Conservation (phyloP, 2,113 vertebrate genomes). For the Hemibagrus wyckioides region DNA sequence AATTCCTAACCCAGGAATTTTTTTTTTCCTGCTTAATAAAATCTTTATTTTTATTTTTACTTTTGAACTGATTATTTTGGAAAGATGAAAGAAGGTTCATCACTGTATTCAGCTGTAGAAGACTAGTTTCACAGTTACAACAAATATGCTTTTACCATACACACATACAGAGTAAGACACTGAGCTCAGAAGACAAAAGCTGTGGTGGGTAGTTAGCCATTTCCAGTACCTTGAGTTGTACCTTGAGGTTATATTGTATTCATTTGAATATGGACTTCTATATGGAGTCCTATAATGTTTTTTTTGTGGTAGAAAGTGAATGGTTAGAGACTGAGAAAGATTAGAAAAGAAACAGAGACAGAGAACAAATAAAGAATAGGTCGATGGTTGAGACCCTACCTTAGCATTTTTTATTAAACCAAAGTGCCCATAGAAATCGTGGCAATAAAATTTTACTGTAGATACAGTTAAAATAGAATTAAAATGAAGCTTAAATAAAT, state of each 20-base stretch:
- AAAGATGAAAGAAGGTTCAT: slow-evolving; percentile 79
- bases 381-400: neutral
- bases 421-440: neutral
- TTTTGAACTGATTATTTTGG: slow-evolving; percentile 18
- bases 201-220: slow-evolving; percentile 69
- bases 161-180: slow-evolving; percentile 74
- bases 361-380: neutral
- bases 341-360: neutral
- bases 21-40: neutral
- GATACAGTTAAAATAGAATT: neutral
- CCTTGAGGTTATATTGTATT: neutral
- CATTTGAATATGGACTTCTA: neutral
- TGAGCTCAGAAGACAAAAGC: slow-evolving; percentile 67
- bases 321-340: neutral
- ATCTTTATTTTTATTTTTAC: neutral
- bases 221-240: slow-evolving; percentile 56
- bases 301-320: neutral
- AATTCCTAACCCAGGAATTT: neutral
- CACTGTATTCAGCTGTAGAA: slow-evolving; percentile 73
- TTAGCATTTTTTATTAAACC: neutral
- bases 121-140: slow-evolving; percentile 64
- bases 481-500: neutral
- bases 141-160: slow-evolving; percentile 72
- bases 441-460: neutral
- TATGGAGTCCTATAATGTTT: neutral